These are phyloP conservation scores for Ctenodactylus gundi DNA, from an alignment of 2,113 vertebrate species.

Conservation along the genomic window DNA sequence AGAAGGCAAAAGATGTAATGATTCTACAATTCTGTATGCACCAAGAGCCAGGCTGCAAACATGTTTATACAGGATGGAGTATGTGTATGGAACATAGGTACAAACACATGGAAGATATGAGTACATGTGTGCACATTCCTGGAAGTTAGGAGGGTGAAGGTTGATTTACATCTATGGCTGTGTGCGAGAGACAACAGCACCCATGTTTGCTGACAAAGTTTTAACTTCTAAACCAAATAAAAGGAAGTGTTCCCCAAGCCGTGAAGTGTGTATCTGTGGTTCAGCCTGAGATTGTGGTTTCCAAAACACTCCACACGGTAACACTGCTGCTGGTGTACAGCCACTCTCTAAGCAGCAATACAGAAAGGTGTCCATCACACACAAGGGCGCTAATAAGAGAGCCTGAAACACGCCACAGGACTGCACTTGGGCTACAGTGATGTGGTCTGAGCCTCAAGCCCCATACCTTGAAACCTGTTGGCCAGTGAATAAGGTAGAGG, in stretches of 20 bases:
- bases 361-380: fast-evolving
- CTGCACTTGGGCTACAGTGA: no score
- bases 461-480: constrained; percentile 91
- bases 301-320: not conserved
- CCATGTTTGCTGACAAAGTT: not conserved
- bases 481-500: constrained; percentile 96
- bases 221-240: not conserved
- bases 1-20: not conserved
- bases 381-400: not conserved
- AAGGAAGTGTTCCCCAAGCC: not conserved
- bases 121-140: fast-evolving
- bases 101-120: not conserved
- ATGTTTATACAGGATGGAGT: not conserved
- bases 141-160: fast-evolving
- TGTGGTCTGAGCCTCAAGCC: fast-evolving
- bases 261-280: fast-evolving
- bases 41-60: not conserved
- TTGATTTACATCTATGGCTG: fast-evolving
- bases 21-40: not conserved
- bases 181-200: not conserved
- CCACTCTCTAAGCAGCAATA: not conserved
- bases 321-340: not conserved
- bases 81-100: fast-evolving
- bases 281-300: not conserved
- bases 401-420: no score